Evolutionary conservation across 2,888 invertebrate genomes (phyloP).

Genomic region (Noctua fimbriata): DNA sequence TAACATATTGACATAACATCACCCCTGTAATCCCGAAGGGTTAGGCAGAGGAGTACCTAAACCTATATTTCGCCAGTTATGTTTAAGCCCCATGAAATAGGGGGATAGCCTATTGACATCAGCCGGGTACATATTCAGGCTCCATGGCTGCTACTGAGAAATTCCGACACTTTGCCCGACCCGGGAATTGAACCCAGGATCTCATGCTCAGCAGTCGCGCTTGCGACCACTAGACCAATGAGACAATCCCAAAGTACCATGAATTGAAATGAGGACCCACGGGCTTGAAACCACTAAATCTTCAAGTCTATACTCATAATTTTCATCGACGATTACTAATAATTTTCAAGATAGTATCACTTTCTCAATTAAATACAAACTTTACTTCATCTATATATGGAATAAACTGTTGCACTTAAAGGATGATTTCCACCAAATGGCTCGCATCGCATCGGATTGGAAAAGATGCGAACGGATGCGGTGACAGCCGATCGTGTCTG

Average conservation of each 20-base stretch:
- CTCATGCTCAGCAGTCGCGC: not conserved
- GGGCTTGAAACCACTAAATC: not conserved
- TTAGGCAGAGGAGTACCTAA: not conserved
- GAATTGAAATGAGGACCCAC: not conserved
- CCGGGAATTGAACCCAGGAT: not conserved
- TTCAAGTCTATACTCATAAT: not conserved
- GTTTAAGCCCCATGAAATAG: not conserved
- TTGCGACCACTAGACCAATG: not conserved
- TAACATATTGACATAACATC: not conserved
- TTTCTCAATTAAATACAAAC: not conserved
- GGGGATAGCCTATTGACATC: not conserved
- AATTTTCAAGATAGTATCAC: slow-evolving; percentile 3
- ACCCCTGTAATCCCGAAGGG: not conserved
- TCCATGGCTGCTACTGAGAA: not conserved
- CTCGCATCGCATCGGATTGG: too few relatives aligned
- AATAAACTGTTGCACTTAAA: slow-evolving; percentile 13
- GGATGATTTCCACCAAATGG: too few relatives aligned
- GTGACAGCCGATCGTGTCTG: too few relatives aligned
- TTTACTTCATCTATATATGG: slow-evolving; percentile 19
- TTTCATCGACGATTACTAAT: not conserved
- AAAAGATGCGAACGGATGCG: too few relatives aligned
- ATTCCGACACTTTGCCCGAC: not conserved
- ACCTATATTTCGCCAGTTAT: not conserved
- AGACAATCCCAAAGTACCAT: not conserved
- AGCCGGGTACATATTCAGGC: not conserved